Percentiles rank a stretch among this genome's conserved stretches.
Conservation (phyloP, 2,888 invertebrate genomes). For the Oscheius sp. region DNA sequence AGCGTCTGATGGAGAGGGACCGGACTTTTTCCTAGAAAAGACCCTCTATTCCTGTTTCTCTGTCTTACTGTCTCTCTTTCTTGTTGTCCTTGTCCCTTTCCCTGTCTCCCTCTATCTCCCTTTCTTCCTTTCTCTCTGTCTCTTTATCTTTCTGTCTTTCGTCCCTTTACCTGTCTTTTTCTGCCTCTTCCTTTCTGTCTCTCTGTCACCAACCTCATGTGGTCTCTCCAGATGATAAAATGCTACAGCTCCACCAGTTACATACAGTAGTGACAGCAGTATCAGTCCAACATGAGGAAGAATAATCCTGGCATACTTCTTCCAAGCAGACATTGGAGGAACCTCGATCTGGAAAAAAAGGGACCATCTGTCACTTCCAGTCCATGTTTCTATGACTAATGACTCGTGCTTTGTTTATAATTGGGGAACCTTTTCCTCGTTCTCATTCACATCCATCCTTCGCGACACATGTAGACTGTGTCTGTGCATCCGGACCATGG, state of each 20-base stretch:
- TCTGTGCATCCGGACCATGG: slow-evolving; percentile 11
- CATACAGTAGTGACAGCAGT: slow-evolving; percentile 69
- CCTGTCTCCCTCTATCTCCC: no score
- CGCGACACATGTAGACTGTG: slow-evolving; percentile 13
- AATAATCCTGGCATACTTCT: slow-evolving; percentile 71
- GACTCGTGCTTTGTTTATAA: no score
- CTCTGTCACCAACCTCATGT: slow-evolving; percentile 61
- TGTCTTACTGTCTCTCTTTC: no score
- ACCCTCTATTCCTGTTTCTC: no score
- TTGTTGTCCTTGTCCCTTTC: no score
- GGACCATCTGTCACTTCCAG: not conserved
- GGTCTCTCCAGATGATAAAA: slow-evolving; percentile 72
- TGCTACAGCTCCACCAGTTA: slow-evolving; percentile 69
- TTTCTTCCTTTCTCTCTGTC: no score
- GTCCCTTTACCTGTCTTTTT: no score
- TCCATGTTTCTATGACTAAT: not conserved
- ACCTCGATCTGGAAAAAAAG: slow-evolving; percentile 55
- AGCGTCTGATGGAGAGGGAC: slow-evolving; percentile 52
- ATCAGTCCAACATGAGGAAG: slow-evolving; percentile 73
- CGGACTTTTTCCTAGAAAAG: slow-evolving; percentile 45
- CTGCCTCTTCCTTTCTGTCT: not conserved
- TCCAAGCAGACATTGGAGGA: slow-evolving; percentile 69
- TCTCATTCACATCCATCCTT: slow-evolving; percentile 10
- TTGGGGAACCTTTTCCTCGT: slow-evolving; percentile 22
- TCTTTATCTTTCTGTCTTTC: no score